phyloP scores from a whole-genome alignment of 2,797 vertebrate genomes.

The Chiroxiphia lanceolata region DNA sequence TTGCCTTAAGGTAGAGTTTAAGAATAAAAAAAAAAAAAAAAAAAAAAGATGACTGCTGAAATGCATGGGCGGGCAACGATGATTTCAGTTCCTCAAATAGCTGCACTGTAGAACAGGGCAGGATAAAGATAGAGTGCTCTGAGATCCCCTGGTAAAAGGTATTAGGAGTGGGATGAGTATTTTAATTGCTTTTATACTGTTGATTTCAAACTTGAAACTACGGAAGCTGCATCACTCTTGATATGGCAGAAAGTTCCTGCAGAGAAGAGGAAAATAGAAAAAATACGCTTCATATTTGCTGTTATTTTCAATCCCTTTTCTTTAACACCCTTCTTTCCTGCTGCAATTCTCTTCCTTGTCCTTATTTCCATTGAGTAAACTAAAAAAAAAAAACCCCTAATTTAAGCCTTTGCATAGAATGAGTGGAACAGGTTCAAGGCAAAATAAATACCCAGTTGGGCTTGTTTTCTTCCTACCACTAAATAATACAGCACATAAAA shows the following conservation, averaged over 20 bases:
- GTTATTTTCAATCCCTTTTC: not conserved
- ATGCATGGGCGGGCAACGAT: not conserved
- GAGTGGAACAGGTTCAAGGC: not conserved
- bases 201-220: constrained; percentile 22
- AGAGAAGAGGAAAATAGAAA: not conserved
- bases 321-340: not conserved
- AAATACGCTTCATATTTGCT: not conserved
- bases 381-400: not conserved
- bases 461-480: not conserved
- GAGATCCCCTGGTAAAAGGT: constrained; percentile 5
- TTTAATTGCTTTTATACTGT: constrained; percentile 47
- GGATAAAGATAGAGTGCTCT: constrained; percentile 44
- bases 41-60: constrained; percentile 14
- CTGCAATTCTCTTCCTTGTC: not conserved
- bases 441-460: not conserved
- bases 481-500: not conserved
- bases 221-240: not conserved
- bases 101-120: not conserved
- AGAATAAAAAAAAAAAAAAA: not conserved
- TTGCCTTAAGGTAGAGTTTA: constrained; percentile 32
- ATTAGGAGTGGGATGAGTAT: not conserved
- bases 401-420: not conserved
- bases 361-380: not conserved
- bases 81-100: constrained; percentile 52
- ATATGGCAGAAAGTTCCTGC: not conserved